Base-by-base conservation (phyloP, 2,113 vertebrate species). In the Thalassoma bifasciatum region DNA sequence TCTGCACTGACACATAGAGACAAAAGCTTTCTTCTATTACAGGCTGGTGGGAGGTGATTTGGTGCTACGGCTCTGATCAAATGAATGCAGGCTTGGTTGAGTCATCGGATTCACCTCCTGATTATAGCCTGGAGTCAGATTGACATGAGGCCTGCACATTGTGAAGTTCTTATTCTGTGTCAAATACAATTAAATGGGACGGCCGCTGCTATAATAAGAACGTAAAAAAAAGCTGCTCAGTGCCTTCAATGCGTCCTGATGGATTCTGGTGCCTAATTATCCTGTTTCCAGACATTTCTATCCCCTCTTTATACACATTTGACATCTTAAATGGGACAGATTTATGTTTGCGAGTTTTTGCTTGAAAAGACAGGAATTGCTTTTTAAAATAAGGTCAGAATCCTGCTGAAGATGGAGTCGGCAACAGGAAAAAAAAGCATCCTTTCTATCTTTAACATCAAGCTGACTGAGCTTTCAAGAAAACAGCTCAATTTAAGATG, bases 51-150 rank as follows among this genome's bases (percentile, higher is more conserved):
- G 88, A 38, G 84, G 85, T 49, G 73, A 87, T 75, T 74, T 59
- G 64, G 85, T 23, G 58, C 79, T 62, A 68, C 74, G 64, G 80
- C 77, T 72, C 72, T 52, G 84, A 87, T 82, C 68, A 83, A 74
- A 86, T 90, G 79, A 88, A 86, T 73, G 44, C 85, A 72, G 72
- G 67, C 79, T 53, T 64, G 71, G 75, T 77, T 83, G 83, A 88
- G 75, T 86, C 82, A 88, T 86, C 71, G 57, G 77, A 88, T 89
- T 88, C 89, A 88, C 84, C 87, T 84, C 87, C 66, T 81, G 88
- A 90, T 92, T 90, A 88, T 68, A 86, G 87, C 81, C 77, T 72
- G 61, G 75, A 75, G 72, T 49, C 23, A 77, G 86, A 86, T 21
- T 90, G 89, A 92, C 87, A 83, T 82, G 72, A 83, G 77, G 83